Conservation (phyloP, 2,113 vertebrate species). For the Junco hyemalis region DNA sequence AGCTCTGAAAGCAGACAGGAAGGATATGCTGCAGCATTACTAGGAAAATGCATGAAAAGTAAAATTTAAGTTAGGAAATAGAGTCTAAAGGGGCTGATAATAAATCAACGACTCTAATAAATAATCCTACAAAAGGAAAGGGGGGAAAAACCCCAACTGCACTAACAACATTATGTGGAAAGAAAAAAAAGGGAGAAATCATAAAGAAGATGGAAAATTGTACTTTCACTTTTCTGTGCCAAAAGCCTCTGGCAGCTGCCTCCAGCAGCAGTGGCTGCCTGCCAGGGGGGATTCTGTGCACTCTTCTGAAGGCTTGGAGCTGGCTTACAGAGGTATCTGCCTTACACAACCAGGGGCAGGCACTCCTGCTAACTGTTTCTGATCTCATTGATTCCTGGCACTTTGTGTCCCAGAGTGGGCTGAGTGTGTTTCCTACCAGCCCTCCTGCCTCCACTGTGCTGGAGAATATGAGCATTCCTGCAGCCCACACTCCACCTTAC, state of each 20-base stretch:
- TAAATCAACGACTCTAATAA: not conserved
- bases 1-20: not conserved
- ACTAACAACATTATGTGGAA: not conserved
- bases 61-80: not conserved
- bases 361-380: not conserved
- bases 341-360: not conserved
- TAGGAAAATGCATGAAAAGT: not conserved
- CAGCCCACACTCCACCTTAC: not conserved
- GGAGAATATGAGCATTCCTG: not conserved
- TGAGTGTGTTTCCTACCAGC: not conserved
- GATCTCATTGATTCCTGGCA: not conserved
- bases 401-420: not conserved
- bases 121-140: not conserved
- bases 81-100: not conserved
- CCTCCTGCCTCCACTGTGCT: not conserved
- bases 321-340: not conserved
- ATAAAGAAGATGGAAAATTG: not conserved
- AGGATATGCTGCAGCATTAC: not conserved
- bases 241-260: not conserved
- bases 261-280: not conserved
- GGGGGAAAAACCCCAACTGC: fast-evolving
- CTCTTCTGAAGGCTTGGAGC: not conserved
- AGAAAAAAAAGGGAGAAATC: not conserved
- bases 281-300: not conserved
- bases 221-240: not conserved